A percentile compares a stretch with the other conserved stretches of the same genome.
These are phyloP conservation scores for Hemichromis elongatus DNA, from an alignment of 2,113 vertebrate genomes.

Conservation along the genomic window DNA sequence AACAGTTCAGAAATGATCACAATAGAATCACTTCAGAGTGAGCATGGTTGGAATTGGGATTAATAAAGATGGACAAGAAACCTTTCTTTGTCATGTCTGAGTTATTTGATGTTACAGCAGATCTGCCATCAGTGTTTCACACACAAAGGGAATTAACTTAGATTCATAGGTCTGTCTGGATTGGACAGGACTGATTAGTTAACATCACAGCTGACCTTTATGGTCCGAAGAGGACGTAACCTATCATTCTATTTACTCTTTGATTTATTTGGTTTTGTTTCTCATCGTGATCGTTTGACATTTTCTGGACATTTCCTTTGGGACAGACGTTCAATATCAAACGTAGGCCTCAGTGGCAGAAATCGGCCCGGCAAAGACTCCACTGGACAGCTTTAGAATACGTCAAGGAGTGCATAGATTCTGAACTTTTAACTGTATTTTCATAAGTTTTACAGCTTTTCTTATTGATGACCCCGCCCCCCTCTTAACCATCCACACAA, in stretches of 20 bases:
- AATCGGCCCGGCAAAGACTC: rapidly evolving
- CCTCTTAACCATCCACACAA: not conserved
- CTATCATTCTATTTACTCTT: not conserved
- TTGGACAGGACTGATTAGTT: not conserved
- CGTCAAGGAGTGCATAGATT: rapidly evolving
- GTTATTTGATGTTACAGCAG: not conserved
- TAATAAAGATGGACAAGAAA: not conserved
- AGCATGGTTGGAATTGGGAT: not conserved
- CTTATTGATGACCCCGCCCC: not conserved
- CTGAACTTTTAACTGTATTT: not conserved
- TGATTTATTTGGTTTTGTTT: not conserved
- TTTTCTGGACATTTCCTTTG: not conserved
- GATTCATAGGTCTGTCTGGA: rapidly evolving
- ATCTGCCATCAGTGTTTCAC: not conserved
- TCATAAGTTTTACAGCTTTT: not conserved
- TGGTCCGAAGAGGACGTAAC: not conserved
- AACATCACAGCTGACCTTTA: not conserved
- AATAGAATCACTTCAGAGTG: not conserved
- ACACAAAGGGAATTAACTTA: not conserved
- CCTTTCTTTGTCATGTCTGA: not conserved
- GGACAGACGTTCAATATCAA: not conserved
- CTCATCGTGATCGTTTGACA: not conserved
- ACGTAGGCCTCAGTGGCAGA: not conserved
- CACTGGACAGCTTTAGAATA: not conserved
- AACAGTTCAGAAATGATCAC: not conserved